Base-by-base conservation (phyloP, 2,888 invertebrate genomes). In the Timandra comae region DNA sequence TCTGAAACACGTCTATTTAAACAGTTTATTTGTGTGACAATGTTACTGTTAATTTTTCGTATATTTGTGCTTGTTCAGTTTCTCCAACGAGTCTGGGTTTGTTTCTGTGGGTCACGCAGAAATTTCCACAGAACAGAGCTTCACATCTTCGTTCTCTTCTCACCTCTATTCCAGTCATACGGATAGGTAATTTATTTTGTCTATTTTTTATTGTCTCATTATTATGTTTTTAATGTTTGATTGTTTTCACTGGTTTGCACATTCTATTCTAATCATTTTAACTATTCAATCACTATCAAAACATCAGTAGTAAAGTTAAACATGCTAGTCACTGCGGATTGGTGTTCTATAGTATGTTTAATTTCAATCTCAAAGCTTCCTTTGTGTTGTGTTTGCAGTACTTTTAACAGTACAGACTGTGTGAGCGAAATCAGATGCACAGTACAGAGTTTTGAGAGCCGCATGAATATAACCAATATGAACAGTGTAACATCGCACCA, bases 371-470 rank as follows among this genome's bases (percentile, higher is more conserved):
- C 35, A 44, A 38, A 40, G 48, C 48, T 43, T 49, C 29, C 27
- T 6, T 16, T 46, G 46, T 49, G 71, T 80, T 80, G 77, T 84
- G 76, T 76, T 79, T 81, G 77, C 85, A 85, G 84, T 82, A 76
- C 75, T 79, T 84, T 81, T 81, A 80, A 84, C 74, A 82, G 81
- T 80, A 78, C 82, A 75, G 84, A 84, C 67, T 72, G 69, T 81
- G 71, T 84, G 74, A 80, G 72, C 60, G 84, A 81, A 74, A 61
- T 70, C 58, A 78, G 76, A 71, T 74, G 77, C 73, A 78, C 79
- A 56, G 57, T 74, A 46, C 81, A 81, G 73, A 81, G 74, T 64
- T 78, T 84, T 79, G 82, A 84, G 68, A 70, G 77, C 75, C 76
- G 81, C 80, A 76, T 80, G 78, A 82, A 82, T 77, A 60, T 79